Conservation (phyloP, 1,140 invertebrate species). For the Listronotus oregonensis region DNA sequence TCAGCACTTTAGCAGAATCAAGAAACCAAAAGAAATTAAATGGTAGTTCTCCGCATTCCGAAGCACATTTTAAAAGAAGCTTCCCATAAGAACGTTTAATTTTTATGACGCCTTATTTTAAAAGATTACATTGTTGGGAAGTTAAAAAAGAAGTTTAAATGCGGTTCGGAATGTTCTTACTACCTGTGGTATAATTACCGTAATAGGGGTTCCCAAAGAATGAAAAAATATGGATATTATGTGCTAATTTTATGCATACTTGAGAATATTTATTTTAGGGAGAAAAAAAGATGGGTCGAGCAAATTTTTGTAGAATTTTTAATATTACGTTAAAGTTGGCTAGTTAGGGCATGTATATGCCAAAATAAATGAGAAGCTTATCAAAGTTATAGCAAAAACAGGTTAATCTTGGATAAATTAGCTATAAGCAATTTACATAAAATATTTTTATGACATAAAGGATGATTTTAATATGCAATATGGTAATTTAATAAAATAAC, state of each 20-base stretch:
- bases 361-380: too few relatives aligned
- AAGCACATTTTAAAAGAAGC: neutral
- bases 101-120: conserved; percentile 18
- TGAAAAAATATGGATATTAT: conserved; percentile 28
- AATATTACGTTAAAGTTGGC: too few relatives aligned
- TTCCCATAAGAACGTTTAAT: conserved; percentile 24
- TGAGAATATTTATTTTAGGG: neutral
- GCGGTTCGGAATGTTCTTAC: conserved; percentile 23
- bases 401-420: too few relatives aligned
- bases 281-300: too few relatives aligned
- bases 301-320: too few relatives aligned
- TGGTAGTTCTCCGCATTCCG: conserved; percentile 1
- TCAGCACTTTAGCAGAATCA: too few relatives aligned
- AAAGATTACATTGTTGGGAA: conserved; percentile 17
- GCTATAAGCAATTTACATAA: too few relatives aligned
- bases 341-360: too few relatives aligned
- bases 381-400: too few relatives aligned
- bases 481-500: too few relatives aligned
- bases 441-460: too few relatives aligned
- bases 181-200: conserved; percentile 27
- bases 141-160: conserved; percentile 17
- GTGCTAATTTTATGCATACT: conserved; percentile 31
- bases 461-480: too few relatives aligned
- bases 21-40: neutral
- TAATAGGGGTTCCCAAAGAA: conserved; percentile 22